Evolutionary conservation across 2,888 invertebrate genomes (phyloP).

Genomic region (Thalpophila matura): DNA sequence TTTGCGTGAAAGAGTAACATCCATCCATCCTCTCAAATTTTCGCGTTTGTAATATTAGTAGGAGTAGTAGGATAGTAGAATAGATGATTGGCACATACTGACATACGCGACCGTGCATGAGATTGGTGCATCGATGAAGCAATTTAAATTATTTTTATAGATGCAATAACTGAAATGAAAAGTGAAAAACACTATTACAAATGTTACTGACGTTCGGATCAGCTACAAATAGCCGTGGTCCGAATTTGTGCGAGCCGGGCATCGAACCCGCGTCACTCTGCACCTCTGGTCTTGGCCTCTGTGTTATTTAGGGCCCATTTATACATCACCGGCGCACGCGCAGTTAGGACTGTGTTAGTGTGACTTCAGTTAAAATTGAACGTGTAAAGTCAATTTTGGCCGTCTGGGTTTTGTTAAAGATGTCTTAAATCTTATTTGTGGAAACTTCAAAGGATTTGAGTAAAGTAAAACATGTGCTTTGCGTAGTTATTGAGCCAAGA

Average conservation of each 20-base stretch:
- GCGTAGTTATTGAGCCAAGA: background rate
- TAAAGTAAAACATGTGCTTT: background rate
- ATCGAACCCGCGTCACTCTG: conserved; percentile 69
- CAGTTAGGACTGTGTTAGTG: conserved; percentile 17
- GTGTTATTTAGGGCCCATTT: conserved; percentile 58
- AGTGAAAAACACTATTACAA: conserved; percentile 11
- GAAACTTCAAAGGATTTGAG: conserved; percentile 31
- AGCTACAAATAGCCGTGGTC: conserved; percentile 60
- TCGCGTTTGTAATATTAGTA: background rate
- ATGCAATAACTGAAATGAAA: conserved; percentile 17
- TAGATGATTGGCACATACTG: too few species aligned
- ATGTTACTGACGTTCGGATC: conserved; percentile 24
- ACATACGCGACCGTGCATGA: too few species aligned
- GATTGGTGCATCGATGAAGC: too few species aligned
- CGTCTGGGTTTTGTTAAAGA: conserved; percentile 35
- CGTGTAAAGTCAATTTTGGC: conserved; percentile 1
- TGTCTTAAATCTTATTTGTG: conserved; percentile 4
- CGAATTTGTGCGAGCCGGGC: conserved; percentile 64
- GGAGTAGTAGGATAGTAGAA: background rate
- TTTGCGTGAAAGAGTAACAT: too few species aligned
- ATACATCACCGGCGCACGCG: conserved; percentile 37
- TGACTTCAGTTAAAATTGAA: conserved; percentile 11
- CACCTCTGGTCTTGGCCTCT: conserved; percentile 70
- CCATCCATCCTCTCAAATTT: too few species aligned
- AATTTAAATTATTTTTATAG: background rate